Percentiles rank a stretch among this genome's conserved stretches.
These are phyloP conservation scores for Tinamus major DNA, from an alignment of 2,797 vertebrate species.

Conservation along the genomic window DNA sequence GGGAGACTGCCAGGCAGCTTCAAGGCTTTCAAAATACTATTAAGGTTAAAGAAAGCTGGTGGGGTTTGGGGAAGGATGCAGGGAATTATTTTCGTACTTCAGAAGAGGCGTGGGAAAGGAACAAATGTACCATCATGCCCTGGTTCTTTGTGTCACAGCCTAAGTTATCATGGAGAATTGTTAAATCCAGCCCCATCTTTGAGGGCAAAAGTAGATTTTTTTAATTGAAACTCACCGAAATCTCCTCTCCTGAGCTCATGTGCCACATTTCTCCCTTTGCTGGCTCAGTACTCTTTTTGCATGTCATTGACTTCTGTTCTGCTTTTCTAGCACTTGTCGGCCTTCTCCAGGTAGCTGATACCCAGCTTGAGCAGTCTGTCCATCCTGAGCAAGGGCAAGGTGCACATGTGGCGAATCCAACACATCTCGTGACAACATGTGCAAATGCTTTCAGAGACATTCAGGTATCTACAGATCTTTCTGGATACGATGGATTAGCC, in stretches of 20 bases:
- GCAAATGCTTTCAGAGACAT: neutral
- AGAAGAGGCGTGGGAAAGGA: neutral
- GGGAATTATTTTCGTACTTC: neutral
- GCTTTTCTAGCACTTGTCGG: neutral
- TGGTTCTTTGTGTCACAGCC: neutral
- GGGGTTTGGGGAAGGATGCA: neutral
- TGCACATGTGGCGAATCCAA: accelerated
- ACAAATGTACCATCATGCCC: neutral
- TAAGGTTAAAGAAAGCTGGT: conserved; percentile 6
- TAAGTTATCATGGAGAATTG: neutral
- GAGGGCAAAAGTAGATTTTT: neutral
- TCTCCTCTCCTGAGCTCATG: neutral
- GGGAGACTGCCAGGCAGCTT: neutral
- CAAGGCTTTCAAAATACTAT: conserved; percentile 29
- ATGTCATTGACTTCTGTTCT: neutral
- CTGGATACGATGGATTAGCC: neutral
- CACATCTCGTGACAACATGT: neutral
- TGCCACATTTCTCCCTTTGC: neutral
- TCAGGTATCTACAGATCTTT: neutral
- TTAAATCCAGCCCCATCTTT: neutral
- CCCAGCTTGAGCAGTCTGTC: neutral
- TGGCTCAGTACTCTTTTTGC: neutral
- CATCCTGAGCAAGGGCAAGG: neutral
- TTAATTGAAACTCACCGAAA: neutral
- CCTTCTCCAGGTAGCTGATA: neutral